Evolutionary conservation across 2,113 vertebrate genomes (phyloP).

Genomic region (Odocoileus virginianus): DNA sequence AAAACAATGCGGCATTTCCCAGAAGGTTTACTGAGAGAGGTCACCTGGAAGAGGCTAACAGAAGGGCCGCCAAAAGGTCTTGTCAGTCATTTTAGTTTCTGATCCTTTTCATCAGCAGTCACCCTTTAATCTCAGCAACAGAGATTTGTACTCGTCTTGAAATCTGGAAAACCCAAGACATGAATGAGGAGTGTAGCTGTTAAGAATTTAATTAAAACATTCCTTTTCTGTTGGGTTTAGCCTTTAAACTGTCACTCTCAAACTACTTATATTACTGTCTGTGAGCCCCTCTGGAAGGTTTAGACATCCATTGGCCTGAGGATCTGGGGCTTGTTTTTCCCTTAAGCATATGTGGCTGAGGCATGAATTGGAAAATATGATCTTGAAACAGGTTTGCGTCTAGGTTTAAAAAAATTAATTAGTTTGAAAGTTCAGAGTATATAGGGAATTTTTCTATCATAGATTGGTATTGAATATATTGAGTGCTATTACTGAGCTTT

Average conservation of each 20-base stretch:
- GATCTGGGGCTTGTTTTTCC: not conserved
- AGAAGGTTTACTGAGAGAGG: not conserved
- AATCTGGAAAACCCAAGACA: not conserved
- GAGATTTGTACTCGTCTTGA: not conserved
- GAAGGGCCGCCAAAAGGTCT: too few species aligned
- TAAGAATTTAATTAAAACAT: slow-evolving; percentile 36
- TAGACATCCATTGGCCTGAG: not conserved
- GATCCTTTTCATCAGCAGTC: not conserved
- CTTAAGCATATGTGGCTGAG: not conserved
- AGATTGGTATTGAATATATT: not conserved
- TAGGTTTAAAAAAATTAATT: slow-evolving; percentile 39
- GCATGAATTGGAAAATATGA: not conserved
- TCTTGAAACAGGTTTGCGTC: slow-evolving; percentile 19
- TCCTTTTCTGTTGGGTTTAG: slow-evolving; percentile 31
- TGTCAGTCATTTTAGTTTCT: not conserved
- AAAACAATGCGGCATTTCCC: not conserved
- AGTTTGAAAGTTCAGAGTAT: not conserved
- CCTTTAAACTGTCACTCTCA: slow-evolving; percentile 10
- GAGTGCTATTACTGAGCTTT: not conserved
- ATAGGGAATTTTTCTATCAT: not conserved
- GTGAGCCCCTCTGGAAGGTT: not conserved
- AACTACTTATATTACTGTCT: not conserved
- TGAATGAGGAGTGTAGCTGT: not conserved
- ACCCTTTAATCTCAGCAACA: not conserved
- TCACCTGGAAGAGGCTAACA: not conserved